A percentile compares a stretch with the other conserved stretches of the same genome.
phyloP scores from a whole-genome alignment of 2,797 vertebrate genomes.

The Delichon dasypus region DNA sequence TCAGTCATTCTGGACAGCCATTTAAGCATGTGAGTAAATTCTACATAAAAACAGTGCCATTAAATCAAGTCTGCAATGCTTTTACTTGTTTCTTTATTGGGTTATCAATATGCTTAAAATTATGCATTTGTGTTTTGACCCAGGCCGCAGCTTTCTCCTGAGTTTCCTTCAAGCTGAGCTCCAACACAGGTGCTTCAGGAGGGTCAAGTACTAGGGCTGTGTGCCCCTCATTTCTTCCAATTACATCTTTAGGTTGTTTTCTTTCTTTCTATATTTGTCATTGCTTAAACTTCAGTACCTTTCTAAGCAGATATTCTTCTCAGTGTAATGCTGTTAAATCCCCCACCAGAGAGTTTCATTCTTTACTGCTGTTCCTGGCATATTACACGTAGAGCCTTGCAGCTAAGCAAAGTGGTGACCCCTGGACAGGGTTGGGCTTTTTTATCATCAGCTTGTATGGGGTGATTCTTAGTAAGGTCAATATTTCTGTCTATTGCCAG shows the following conservation, averaged over 20 bases:
- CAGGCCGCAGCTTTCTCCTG: not conserved
- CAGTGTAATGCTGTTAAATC: not conserved
- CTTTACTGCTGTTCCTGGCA: not conserved
- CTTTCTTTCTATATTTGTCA: not conserved
- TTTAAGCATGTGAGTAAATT: not conserved
- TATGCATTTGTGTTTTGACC: not conserved
- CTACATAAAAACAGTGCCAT: not conserved
- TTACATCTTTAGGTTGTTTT: not conserved
- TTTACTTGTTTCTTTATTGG: not conserved
- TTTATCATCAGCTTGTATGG: not conserved
- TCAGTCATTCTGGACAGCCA: not conserved
- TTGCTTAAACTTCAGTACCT: not conserved
- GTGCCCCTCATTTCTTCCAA: not conserved
- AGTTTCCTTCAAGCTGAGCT: not conserved
- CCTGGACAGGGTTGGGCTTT: not conserved
- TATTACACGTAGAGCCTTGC: not conserved
- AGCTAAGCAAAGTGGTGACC: not conserved
- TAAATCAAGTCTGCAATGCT: not conserved
- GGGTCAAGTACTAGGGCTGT: not conserved
- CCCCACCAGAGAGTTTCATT: not conserved
- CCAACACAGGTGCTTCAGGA: rapidly evolving
- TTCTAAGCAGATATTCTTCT: not conserved
- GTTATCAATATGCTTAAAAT: not conserved
- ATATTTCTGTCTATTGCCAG: not conserved
- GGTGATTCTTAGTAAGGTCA: not conserved